Conservation (phyloP, 1,140 invertebrate genomes). For the Cherax destructor region DNA sequence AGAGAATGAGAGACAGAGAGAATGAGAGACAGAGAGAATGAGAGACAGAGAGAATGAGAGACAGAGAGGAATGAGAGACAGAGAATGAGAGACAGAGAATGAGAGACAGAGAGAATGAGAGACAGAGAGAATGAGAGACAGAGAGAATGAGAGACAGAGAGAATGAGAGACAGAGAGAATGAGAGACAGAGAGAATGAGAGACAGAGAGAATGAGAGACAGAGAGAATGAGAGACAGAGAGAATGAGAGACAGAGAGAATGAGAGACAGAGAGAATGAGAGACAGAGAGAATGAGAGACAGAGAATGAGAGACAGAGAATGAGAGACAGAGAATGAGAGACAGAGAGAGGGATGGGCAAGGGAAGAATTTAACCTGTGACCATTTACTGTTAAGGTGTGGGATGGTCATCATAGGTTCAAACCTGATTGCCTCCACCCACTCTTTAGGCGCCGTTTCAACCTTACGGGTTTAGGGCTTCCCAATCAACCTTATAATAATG, state of each 20-base stretch:
- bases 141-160: background rate
- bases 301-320: constrained; percentile 65
- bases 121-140: background rate
- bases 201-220: background rate
- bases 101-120: constrained; percentile 4
- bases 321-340: constrained; percentile 15
- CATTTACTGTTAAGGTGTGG: no score
- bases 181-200: constrained; percentile 5
- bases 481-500: no score
- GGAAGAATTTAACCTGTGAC: no score
- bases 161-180: background rate
- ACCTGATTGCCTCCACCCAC: no score
- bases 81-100: background rate
- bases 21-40: background rate
- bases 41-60: background rate
- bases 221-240: background rate
- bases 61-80: background rate
- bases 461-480: no score
- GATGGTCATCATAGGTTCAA: no score
- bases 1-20: background rate
- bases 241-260: no score
- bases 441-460: no score
- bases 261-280: no score
- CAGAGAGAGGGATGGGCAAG: no score
- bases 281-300: no score